Evolutionary conservation across 2,113 vertebrate genomes (phyloP).

Genomic region (Apodemus speciosus): DNA sequence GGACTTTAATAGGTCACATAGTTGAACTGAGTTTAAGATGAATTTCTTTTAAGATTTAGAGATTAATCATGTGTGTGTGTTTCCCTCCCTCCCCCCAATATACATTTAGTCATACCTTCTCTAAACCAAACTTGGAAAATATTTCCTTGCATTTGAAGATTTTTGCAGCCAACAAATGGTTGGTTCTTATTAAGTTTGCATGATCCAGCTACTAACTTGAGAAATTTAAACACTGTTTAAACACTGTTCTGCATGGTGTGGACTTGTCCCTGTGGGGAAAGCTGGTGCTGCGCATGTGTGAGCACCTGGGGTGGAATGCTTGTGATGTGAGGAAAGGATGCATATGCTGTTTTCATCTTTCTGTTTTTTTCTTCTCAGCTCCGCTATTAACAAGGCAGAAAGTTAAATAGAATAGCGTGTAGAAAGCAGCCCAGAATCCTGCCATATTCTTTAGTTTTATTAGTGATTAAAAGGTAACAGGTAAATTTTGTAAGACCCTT

Average conservation of each 20-base stretch:
- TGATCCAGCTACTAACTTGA: conserved; percentile 74
- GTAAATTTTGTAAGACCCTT: background rate
- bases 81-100: background rate
- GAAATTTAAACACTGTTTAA: background rate
- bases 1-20: no score
- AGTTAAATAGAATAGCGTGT: background rate
- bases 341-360: conserved; percentile 25
- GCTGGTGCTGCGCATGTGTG: conserved; percentile 47
- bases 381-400: background rate
- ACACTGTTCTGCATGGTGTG: conserved; percentile 69
- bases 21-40: no score
- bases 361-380: conserved; percentile 37
- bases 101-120: background rate
- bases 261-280: conserved; percentile 71
- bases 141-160: conserved; percentile 20
- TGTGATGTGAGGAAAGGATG: conserved; percentile 59
- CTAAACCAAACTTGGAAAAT: background rate
- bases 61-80: background rate
- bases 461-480: background rate
- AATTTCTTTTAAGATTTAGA: conserved; percentile 41
- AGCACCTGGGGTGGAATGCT: conserved; percentile 28
- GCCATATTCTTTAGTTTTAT: conserved; percentile 16
- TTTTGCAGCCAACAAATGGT: background rate
- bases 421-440: background rate
- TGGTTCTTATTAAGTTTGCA: conserved; percentile 66